Evolutionary conservation across 2,888 invertebrate genomes (phyloP).

Genomic region (Polymixis flavicincta): DNA sequence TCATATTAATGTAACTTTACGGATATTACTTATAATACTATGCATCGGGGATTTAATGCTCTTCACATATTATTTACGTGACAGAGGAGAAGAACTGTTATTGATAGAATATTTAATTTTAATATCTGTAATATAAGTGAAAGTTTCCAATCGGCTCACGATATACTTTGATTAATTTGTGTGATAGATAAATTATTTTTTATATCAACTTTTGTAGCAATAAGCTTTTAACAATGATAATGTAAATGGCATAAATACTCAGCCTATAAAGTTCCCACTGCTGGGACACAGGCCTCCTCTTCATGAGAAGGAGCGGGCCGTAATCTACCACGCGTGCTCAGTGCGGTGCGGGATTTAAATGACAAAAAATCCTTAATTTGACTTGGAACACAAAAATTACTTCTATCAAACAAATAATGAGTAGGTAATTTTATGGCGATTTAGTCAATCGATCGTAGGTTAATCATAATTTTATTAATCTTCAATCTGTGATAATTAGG

Average conservation of each 20-base stretch:
- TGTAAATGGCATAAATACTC: not conserved
- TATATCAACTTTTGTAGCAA: not conserved
- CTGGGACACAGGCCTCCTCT: too few species aligned
- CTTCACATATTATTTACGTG: slow-evolving; percentile 42
- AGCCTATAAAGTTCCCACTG: too few species aligned
- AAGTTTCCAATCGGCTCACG: not conserved
- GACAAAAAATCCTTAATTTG: not conserved
- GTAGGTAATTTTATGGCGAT: slow-evolving; percentile 3
- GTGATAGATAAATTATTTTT: not conserved
- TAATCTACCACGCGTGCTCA: too few species aligned
- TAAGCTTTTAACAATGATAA: not conserved
- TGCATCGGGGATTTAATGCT: slow-evolving; percentile 33
- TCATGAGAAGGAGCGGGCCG: too few species aligned
- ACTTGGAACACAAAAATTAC: not conserved
- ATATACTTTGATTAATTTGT: not conserved
- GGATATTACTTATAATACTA: slow-evolving; percentile 38
- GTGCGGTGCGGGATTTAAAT: too few species aligned
- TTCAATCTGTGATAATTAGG: not conserved
- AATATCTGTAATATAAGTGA: not conserved
- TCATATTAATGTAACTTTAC: slow-evolving; percentile 52
- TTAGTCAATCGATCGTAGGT: not conserved
- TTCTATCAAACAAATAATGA: not conserved
- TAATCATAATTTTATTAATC: not conserved
- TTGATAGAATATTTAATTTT: not conserved
- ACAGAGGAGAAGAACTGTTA: not conserved